Conservation (phyloP, 2,888 invertebrate species). For the Stenodema calcarata region DNA sequence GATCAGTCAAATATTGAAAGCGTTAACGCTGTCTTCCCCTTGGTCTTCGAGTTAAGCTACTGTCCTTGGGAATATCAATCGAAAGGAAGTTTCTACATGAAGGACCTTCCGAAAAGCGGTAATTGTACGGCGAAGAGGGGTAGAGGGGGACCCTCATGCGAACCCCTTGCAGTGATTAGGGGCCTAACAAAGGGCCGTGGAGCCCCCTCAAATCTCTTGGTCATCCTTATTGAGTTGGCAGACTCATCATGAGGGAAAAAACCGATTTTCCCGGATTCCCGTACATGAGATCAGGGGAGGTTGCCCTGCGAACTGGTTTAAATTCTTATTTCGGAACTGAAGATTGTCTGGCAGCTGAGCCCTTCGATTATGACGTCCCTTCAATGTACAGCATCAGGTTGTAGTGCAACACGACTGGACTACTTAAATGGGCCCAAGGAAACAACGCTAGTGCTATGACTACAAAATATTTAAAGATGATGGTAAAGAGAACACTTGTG, state of each 20-base stretch:
- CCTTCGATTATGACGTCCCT: too few species aligned
- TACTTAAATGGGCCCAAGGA: too few species aligned
- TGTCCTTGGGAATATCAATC: not conserved
- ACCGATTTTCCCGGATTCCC: not conserved
- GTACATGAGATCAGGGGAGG: not conserved
- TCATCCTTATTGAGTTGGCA: slow-evolving; percentile 41
- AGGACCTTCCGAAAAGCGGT: slow-evolving; percentile 9
- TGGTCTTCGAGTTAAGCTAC: not conserved
- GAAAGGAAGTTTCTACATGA: not conserved
- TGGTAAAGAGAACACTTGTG: too few species aligned
- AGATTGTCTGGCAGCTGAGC: too few species aligned
- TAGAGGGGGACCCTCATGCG: not conserved
- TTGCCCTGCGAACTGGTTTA: too few species aligned
- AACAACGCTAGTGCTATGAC: too few species aligned
- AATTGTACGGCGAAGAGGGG: not conserved
- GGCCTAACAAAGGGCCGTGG: slow-evolving; percentile 20
- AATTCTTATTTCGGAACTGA: too few species aligned
- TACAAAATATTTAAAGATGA: too few species aligned
- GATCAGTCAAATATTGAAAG: slow-evolving; percentile 40
- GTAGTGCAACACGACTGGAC: too few species aligned
- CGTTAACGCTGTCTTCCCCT: not conserved
- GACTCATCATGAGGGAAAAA: slow-evolving; percentile 17
- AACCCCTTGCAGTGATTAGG: slow-evolving; percentile 32
- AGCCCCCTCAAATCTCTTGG: slow-evolving; percentile 17
- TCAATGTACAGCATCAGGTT: too few species aligned